Evolutionary conservation across 2,797 vertebrate genomes (phyloP).

Genomic region (Darevskia mixta): DNA sequence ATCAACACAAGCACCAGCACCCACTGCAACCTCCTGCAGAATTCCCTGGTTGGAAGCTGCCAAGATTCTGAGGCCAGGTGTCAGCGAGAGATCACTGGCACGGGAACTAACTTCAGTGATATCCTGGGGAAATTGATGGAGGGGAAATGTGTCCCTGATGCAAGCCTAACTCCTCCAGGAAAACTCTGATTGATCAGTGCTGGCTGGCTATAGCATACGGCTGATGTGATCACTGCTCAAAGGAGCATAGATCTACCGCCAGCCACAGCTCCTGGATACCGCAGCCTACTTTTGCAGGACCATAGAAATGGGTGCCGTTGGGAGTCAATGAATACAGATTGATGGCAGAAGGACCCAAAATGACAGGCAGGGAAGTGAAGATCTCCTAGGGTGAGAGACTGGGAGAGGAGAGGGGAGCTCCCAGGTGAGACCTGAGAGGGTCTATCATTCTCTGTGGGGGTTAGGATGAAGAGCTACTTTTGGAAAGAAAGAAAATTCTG

Average conservation of each 20-base stretch:
- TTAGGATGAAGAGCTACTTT: too few relatives aligned
- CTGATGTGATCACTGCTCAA: background rate
- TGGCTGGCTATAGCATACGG: background rate
- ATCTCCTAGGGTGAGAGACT: too few relatives aligned
- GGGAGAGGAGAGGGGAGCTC: too few relatives aligned
- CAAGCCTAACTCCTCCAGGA: background rate
- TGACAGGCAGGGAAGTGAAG: too few relatives aligned
- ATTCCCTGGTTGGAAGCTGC: background rate
- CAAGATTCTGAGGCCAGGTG: background rate
- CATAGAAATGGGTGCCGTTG: too few relatives aligned
- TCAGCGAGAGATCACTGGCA: slow-evolving; percentile 3
- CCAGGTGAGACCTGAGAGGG: too few relatives aligned
- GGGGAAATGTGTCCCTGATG: background rate
- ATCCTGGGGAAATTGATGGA: slow-evolving; percentile 12
- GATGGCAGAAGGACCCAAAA: too few relatives aligned
- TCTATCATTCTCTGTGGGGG: too few relatives aligned
- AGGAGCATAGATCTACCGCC: background rate
- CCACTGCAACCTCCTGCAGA: slow-evolving; percentile 6
- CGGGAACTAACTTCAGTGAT: background rate
- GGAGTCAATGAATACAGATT: too few relatives aligned
- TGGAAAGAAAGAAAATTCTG: too few relatives aligned
- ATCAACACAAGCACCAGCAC: slow-evolving; percentile 1
- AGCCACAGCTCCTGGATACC: too few relatives aligned
- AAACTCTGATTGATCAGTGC: background rate
- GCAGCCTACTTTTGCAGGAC: too few relatives aligned